Evolutionary conservation across 2,888 invertebrate genomes (phyloP), one percentile per base, ranked within the genome.

Genomic region (Drosophila eohydei): DNA sequence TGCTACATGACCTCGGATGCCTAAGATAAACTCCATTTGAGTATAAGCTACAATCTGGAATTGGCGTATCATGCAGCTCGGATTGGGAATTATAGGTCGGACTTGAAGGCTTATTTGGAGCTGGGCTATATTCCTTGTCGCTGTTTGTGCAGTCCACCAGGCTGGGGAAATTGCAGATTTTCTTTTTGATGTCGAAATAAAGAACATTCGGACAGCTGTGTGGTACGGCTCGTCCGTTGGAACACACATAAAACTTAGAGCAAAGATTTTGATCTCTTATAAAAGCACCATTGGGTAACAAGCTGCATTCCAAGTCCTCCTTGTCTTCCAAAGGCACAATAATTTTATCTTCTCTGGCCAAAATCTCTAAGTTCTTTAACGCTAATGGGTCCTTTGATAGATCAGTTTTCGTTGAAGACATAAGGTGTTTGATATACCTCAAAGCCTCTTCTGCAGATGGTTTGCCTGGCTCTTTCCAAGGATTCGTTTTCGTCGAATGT

Each of bases 131-230:
- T 0, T 30, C 36, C 0, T 46, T 14, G 38, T 11, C 60, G 11
- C 28, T 59, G n/a, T 41, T 58, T 4, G 65, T 34, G 21, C 89
- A 89, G 28, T 87, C 57, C 7, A 89, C 85, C 6, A 75, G 54
- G 30, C 54, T 59, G 8, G 82, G 80, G 30, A 67, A 87, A 36
- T 87, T 89, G 48, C 84, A 84, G 8, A 83, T 71, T 8, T 57
- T 74, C 38, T 46, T 63, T 28, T 69, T 71, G 0, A 65, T 62
- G 26, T 84, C 84, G 16, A 87, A 89, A 40, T 69, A 30, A 0
- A 86, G 68, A 7, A 50, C 40, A 26, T 57, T 59, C 0, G 88
- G 83, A 59, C 85, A 85, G 11, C 62, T 34, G 14, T 57, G 56
- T 3, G 69, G 40, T 41, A 87, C 55, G 3, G 88, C 57, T 0